Conservation (phyloP, 2,113 vertebrate genomes). For the Sceloporus undulatus region DNA sequence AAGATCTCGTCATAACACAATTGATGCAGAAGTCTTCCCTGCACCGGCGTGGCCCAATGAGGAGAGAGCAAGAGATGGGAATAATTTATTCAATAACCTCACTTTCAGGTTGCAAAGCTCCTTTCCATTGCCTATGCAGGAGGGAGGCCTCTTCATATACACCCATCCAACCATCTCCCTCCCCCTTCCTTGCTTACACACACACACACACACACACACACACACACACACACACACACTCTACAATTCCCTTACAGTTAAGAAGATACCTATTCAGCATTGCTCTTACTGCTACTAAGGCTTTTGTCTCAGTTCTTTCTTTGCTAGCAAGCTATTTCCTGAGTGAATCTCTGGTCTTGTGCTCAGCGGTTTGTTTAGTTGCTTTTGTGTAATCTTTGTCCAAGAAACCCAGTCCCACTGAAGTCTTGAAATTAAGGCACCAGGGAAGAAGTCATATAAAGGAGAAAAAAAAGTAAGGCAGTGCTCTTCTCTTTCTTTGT, state of each 20-base stretch:
- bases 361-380: conserved; percentile 32
- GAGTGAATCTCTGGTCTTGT: conserved; percentile 20
- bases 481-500: conserved; percentile 68
- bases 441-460: conserved; percentile 23
- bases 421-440: conserved; percentile 50
- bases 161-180: conserved; percentile 64
- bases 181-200: conserved; percentile 55
- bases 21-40: conserved; percentile 34
- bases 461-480: conserved; percentile 50
- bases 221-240: background rate
- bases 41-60: conserved; percentile 36
- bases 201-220: conserved; percentile 4
- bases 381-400: conserved; percentile 39
- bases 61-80: conserved; percentile 26
- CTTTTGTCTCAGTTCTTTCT: conserved; percentile 68
- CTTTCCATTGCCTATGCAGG: conserved; percentile 56
- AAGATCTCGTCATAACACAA: conserved; percentile 32
- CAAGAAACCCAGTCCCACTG: conserved; percentile 36
- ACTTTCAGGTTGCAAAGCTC: conserved; percentile 63
- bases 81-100: conserved; percentile 68
- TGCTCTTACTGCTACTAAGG: conserved; percentile 42
- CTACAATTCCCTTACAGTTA: conserved; percentile 50
- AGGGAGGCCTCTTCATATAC: conserved; percentile 61
- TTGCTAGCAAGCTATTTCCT: conserved; percentile 45
- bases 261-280: conserved; percentile 64